Percentiles rank a stretch among this genome's conserved stretches.
These are phyloP conservation scores for Hydrozoanthus tunicans DNA, from an alignment of 64 coral and sea anemone species.

Conservation along the genomic window DNA sequence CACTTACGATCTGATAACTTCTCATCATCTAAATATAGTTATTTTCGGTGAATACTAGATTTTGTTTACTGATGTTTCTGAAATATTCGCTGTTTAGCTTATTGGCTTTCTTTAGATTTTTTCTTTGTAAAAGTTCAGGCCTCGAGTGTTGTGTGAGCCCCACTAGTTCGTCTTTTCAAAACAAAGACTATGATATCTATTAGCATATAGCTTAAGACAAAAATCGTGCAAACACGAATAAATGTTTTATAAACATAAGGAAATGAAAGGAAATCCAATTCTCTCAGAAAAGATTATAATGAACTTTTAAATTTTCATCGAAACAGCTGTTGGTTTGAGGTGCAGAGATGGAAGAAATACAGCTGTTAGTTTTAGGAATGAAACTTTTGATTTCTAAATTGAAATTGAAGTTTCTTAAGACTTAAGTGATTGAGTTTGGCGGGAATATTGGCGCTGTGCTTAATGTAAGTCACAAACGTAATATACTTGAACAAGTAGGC, in stretches of 20 bases:
- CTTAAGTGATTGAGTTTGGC: neutral
- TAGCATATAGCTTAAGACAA: neutral
- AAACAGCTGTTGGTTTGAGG: neutral
- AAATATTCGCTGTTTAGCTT: no score
- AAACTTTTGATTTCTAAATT: neutral
- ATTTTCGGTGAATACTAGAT: no score
- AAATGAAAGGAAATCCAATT: neutral
- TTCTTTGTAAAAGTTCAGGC: neutral
- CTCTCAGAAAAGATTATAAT: neutral
- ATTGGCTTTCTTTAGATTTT: no score
- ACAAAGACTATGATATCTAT: neutral
- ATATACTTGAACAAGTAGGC: neutral
- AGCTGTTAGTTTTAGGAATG: neutral
- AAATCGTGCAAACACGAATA: neutral
- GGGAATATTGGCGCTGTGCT: neutral
- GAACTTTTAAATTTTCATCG: neutral
- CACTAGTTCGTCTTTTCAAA: neutral
- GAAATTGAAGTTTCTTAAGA: slow-evolving; percentile 14
- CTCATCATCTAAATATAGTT: no score
- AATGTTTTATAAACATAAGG: neutral
- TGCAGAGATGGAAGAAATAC: neutral
- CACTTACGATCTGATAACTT: no score
- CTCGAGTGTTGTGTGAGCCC: neutral
- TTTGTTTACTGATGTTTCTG: no score
- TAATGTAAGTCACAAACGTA: neutral